phyloP scores from a whole-genome alignment of 1,140 invertebrate genomes.

The Drosophila pruinosa region DNA sequence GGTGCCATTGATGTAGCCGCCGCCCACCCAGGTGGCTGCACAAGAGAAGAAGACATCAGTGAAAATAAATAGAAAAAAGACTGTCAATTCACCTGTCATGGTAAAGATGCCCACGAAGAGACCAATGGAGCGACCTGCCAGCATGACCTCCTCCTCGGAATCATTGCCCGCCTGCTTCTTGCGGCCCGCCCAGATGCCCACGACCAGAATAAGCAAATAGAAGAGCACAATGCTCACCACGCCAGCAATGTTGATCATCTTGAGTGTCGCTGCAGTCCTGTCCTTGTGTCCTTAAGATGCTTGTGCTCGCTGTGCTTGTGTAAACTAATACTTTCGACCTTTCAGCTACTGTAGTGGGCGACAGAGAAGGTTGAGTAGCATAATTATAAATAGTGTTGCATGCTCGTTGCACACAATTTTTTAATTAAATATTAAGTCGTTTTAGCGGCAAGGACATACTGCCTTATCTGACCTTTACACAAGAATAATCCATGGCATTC shows the following conservation, averaged over 20 bases:
- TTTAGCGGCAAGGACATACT: slow-evolving; percentile 26
- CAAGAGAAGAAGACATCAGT: slow-evolving; percentile 17
- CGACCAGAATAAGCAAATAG: slow-evolving; percentile 95
- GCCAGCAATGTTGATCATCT: slow-evolving; percentile 96
- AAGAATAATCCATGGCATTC: slow-evolving; percentile 45
- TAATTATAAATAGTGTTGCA: slow-evolving; percentile 25
- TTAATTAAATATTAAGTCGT: slow-evolving; percentile 62
- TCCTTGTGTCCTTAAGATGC: slow-evolving; percentile 26
- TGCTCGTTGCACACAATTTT: slow-evolving; percentile 28
- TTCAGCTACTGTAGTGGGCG: slow-evolving; percentile 39
- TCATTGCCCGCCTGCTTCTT: slow-evolving; percentile 94
- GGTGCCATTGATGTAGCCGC: slow-evolving; percentile 99
- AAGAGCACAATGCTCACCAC: slow-evolving; percentile 96
- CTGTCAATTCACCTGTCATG: slow-evolving; percentile 91
- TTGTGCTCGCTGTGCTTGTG: slow-evolving; percentile 16
- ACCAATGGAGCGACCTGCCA: slow-evolving; percentile 97
- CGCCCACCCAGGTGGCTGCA: slow-evolving; percentile 98
- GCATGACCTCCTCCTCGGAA: slow-evolving; percentile 97
- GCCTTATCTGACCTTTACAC: slow-evolving; percentile 56
- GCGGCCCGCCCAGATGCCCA: slow-evolving; percentile 97
- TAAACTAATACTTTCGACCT: slow-evolving; percentile 53
- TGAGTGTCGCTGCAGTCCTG: slow-evolving; percentile 22
- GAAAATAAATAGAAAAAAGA: background rate
- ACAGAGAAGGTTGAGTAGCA: background rate
- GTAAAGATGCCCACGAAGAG: slow-evolving; percentile 98